Percentiles rank a stretch among this genome's conserved stretches.
These are phyloP conservation scores for Gymnorhina tibicen DNA, from an alignment of 2,113 vertebrate species.

Conservation along the genomic window DNA sequence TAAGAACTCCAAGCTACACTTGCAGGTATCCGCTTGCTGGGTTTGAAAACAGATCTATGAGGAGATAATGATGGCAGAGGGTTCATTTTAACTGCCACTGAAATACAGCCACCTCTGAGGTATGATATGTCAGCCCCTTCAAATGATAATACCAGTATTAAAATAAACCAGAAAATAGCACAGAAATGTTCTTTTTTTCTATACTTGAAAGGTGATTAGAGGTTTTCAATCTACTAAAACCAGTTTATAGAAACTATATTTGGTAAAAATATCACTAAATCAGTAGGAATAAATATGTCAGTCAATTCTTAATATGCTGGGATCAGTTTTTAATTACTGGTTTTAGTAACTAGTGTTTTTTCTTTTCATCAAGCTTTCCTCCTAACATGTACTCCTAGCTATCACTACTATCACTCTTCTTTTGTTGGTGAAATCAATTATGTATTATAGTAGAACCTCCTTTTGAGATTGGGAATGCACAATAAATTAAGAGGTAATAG, in stretches of 20 bases:
- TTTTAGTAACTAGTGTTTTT: background rate
- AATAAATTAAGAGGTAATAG: background rate
- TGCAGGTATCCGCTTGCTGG: background rate
- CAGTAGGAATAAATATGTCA: background rate
- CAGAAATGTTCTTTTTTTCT: background rate
- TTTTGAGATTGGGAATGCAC: background rate
- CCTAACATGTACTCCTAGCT: background rate
- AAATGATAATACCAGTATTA: background rate
- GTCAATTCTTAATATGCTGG: background rate
- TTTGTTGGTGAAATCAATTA: background rate
- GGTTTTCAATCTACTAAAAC: background rate
- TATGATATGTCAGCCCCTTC: background rate
- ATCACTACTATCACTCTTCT: background rate
- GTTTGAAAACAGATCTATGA: background rate
- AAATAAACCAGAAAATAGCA: background rate
- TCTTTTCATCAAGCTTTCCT: background rate
- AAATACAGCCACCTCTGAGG: background rate
- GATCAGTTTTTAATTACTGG: background rate
- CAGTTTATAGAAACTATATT: background rate
- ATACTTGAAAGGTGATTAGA: background rate
- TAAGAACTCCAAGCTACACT: background rate
- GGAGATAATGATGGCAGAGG: background rate
- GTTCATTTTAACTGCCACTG: background rate
- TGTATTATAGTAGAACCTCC: background rate
- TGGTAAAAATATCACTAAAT: background rate